Evolutionary conservation across 1,140 invertebrate species (phyloP).

Genomic region (Mycetomoellerius zeteki): DNA sequence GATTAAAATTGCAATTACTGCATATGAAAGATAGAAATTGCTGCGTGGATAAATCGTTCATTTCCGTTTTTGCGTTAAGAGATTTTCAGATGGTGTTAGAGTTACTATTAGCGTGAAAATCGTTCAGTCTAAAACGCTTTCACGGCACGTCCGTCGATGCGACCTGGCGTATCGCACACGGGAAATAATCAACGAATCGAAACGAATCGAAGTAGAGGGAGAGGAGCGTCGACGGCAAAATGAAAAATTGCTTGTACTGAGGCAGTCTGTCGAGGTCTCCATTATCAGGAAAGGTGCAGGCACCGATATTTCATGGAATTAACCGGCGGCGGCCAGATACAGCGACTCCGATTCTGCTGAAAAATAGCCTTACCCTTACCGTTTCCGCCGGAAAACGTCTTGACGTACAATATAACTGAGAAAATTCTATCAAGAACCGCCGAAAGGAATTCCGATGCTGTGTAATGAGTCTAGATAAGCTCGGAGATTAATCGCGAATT

Average conservation of each 20-base stretch:
- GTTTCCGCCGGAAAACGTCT: constrained; percentile 30
- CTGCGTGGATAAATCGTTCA: not conserved
- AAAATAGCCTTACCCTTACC: constrained; percentile 45
- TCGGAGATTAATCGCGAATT: constrained; percentile 35
- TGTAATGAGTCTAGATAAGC: constrained; percentile 41
- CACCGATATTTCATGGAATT: constrained; percentile 63
- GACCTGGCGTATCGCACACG: not conserved
- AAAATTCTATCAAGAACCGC: constrained; percentile 43
- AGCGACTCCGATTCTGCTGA: constrained; percentile 31
- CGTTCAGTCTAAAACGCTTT: constrained; percentile 5
- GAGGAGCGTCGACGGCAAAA: constrained; percentile 5
- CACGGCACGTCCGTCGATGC: not conserved
- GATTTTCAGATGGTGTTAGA: not conserved
- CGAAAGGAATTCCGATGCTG: constrained; percentile 41
- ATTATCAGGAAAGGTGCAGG: constrained; percentile 59
- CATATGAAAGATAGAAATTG: not conserved
- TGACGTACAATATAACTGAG: constrained; percentile 13
- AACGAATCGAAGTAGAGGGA: constrained; percentile 5
- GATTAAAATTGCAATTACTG: constrained; percentile 16
- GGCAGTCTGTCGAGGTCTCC: constrained; percentile 60
- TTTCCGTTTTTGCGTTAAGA: not conserved
- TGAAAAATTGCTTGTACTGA: constrained; percentile 55
- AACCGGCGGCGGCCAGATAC: constrained; percentile 39
- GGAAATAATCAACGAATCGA: constrained; percentile 51
- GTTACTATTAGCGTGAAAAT: constrained; percentile 2